These are phyloP conservation scores for Stenolophus ochropezus DNA, from an alignment of 2,888 invertebrate genomes.

Conservation along the genomic window DNA sequence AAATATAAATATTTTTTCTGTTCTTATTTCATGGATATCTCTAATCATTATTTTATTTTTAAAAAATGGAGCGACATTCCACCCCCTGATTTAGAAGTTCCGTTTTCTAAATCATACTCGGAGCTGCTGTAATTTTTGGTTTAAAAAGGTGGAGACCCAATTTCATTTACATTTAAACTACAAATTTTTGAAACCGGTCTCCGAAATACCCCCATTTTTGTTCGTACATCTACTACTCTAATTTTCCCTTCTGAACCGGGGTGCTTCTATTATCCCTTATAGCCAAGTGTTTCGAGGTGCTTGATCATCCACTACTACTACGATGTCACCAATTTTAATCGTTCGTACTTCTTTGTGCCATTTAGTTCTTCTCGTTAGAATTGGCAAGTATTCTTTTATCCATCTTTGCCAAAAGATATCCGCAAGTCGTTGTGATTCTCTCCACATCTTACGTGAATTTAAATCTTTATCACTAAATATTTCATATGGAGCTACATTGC, in stretches of 20 bases:
- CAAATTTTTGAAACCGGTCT: neutral
- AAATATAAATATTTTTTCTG: too few relatives aligned
- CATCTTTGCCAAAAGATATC: slow-evolving; percentile 63
- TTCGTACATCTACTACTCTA: too few relatives aligned
- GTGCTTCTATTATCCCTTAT: too few relatives aligned
- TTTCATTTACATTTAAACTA: too few relatives aligned
- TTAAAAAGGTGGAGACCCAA: too few relatives aligned
- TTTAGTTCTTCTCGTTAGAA: slow-evolving; percentile 56
- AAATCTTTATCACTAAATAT: neutral
- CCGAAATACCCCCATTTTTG: neutral
- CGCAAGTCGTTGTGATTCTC: slow-evolving; percentile 14
- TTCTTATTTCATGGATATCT: too few relatives aligned
- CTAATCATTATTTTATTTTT: too few relatives aligned
- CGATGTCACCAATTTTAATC: slow-evolving; percentile 60
- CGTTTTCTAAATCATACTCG: too few relatives aligned
- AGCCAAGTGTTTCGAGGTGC: neutral
- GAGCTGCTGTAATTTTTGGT: too few relatives aligned
- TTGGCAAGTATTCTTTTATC: slow-evolving; percentile 63
- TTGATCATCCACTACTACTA: slow-evolving; percentile 60
- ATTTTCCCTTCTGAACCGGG: too few relatives aligned
- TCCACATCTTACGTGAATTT: neutral
- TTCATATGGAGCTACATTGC: neutral
- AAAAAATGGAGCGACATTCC: too few relatives aligned
- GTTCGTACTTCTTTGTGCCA: slow-evolving; percentile 59
- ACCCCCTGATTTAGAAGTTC: too few relatives aligned